phyloP scores from a whole-genome alignment of 2,113 vertebrate genomes.

The Zonotrichia leucophrys region DNA sequence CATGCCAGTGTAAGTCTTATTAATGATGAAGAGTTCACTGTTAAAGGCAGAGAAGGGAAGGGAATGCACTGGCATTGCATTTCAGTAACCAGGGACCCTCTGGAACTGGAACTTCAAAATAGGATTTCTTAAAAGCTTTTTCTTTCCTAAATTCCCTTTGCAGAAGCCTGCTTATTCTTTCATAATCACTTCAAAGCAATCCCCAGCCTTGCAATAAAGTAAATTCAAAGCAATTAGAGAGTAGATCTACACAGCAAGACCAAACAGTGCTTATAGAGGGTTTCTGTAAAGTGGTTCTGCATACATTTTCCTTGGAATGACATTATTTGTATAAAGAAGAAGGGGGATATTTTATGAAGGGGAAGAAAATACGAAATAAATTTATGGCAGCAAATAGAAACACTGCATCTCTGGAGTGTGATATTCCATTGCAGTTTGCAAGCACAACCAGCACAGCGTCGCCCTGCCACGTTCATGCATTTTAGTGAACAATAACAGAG shows the following conservation, averaged over 20 bases:
- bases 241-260: slow-evolving; percentile 53
- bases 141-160: slow-evolving; percentile 59
- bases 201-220: slow-evolving; percentile 71
- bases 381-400: slow-evolving; percentile 65
- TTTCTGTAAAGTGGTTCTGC: slow-evolving; percentile 56
- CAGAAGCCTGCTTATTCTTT: slow-evolving; percentile 66
- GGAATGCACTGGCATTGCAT: background rate
- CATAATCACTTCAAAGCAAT: slow-evolving; percentile 74
- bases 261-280: slow-evolving; percentile 53
- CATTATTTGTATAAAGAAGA: slow-evolving; percentile 60
- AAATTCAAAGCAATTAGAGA: slow-evolving; percentile 76
- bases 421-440: slow-evolving; percentile 49
- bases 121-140: slow-evolving; percentile 60
- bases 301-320: slow-evolving; percentile 60
- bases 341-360: slow-evolving; percentile 2
- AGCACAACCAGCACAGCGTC: slow-evolving; percentile 39
- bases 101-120: slow-evolving; percentile 53
- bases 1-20: slow-evolving; percentile 32
- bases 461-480: slow-evolving; percentile 41
- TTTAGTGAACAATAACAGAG: slow-evolving; percentile 46
- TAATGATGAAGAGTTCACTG: background rate
- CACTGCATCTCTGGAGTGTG: slow-evolving; percentile 62
- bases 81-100: background rate
- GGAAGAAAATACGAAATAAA: slow-evolving; percentile 16
- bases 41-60: background rate